Conservation (phyloP, 2,888 invertebrate genomes). For the Tetropium fuscum region DNA sequence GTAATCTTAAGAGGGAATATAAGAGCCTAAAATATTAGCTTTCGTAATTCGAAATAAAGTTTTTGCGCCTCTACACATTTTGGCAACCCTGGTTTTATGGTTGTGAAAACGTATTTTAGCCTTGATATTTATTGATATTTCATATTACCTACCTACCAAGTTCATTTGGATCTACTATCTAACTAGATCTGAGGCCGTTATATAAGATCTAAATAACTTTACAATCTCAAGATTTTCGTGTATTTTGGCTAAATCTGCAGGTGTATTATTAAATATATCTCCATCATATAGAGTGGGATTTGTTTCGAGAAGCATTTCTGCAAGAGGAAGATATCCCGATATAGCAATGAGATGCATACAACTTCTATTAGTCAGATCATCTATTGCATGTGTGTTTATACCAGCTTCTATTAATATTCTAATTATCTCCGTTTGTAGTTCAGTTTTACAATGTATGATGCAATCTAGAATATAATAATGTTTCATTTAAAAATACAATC, state of each 20-base stretch:
- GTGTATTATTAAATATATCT: slow-evolving; percentile 33
- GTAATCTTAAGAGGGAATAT: too few species aligned
- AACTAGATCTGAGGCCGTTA: neutral
- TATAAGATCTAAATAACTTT: slow-evolving; percentile 9
- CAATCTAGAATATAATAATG: slow-evolving; percentile 45
- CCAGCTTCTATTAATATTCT: slow-evolving; percentile 36
- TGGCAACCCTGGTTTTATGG: too few species aligned
- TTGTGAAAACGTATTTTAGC: too few species aligned
- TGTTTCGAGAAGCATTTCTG: slow-evolving; percentile 60
- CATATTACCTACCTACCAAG: too few species aligned
- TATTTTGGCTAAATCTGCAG: slow-evolving; percentile 19
- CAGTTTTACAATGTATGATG: slow-evolving; percentile 55
- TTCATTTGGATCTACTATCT: too few species aligned
- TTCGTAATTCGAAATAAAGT: too few species aligned
- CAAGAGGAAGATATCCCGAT: slow-evolving; percentile 65
- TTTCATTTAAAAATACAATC: neutral
- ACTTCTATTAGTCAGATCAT: slow-evolving; percentile 57
- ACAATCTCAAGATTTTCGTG: slow-evolving; percentile 23
- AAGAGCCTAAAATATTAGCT: too few species aligned
- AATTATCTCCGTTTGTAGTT: slow-evolving; percentile 64
- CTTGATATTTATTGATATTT: too few species aligned
- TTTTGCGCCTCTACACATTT: too few species aligned
- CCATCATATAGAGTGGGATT: slow-evolving; percentile 61
- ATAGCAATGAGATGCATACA: slow-evolving; percentile 69
- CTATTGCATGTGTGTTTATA: slow-evolving; percentile 27